These are phyloP conservation scores for Philhelius pedissequus DNA, from an alignment of 2,888 invertebrate genomes.

Conservation along the genomic window DNA sequence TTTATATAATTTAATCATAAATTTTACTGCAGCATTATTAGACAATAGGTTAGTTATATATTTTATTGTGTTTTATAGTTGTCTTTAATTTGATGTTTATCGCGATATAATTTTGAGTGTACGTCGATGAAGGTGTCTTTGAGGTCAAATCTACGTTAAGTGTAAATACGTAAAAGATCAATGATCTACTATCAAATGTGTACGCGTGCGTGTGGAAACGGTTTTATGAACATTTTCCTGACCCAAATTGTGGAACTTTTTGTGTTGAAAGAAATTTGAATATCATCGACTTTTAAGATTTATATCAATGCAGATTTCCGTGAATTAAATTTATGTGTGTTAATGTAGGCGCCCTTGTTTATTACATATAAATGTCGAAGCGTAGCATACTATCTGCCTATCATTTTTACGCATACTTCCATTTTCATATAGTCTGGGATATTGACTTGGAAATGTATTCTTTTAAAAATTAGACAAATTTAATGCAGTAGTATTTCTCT, in stretches of 20 bases:
- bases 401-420: neutral
- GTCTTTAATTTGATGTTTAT: neutral
- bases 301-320: neutral
- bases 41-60: slow-evolving; percentile 26
- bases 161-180: neutral
- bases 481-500: too few relatives aligned
- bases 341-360: too few relatives aligned
- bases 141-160: slow-evolving; percentile 12
- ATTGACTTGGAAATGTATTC: too few relatives aligned
- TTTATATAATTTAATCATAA: neutral
- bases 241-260: neutral
- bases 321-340: neutral
- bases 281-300: neutral
- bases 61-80: neutral
- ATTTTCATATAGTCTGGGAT: too few relatives aligned
- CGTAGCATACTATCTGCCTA: too few relatives aligned
- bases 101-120: too few relatives aligned
- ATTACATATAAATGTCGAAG: too few relatives aligned
- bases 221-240: neutral
- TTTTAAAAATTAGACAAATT: too few relatives aligned
- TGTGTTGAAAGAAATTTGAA: neutral
- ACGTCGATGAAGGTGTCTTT: slow-evolving; percentile 23
- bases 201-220: neutral
- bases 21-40: neutral
- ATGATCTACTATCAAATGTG: neutral